Conservation (phyloP, 2,797 vertebrate genomes). For the Aselliscus stoliczkanus region DNA sequence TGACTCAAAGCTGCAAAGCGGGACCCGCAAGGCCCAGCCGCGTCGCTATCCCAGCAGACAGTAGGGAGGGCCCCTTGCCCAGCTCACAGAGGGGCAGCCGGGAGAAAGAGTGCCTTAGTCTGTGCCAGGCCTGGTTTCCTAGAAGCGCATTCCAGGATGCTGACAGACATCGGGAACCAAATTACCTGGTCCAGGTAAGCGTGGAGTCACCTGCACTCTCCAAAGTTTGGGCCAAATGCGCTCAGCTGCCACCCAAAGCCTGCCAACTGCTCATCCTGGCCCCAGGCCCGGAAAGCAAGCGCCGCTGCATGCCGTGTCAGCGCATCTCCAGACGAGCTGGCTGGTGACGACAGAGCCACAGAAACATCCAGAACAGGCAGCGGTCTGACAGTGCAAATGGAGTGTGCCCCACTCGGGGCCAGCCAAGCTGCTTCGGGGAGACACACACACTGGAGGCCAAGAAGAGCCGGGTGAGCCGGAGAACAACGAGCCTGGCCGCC, state of each 20-base stretch:
- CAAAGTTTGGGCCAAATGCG: neutral
- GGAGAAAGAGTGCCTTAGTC: neutral
- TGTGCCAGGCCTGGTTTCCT: accelerated
- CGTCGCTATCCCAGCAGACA: accelerated
- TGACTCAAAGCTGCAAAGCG: too few relatives aligned
- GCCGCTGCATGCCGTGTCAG: accelerated
- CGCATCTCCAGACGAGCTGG: accelerated
- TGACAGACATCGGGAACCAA: accelerated
- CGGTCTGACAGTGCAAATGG: accelerated
- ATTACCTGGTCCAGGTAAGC: too few relatives aligned
- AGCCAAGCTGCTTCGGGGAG: neutral
- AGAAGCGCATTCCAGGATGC: neutral
- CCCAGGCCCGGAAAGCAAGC: neutral
- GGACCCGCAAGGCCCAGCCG: accelerated
- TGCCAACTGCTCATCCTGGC: accelerated
- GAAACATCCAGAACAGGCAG: too few relatives aligned
- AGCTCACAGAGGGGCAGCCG: too few relatives aligned
- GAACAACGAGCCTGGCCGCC: accelerated
- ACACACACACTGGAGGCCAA: accelerated
- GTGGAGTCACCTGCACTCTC: neutral
- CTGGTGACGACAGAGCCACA: neutral
- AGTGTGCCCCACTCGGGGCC: neutral
- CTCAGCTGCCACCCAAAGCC: accelerated
- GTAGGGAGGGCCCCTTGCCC: accelerated
- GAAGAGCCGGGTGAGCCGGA: accelerated